phyloP scores from a whole-genome alignment of 2,113 vertebrate genomes.

The Probosciger aterrimus region DNA sequence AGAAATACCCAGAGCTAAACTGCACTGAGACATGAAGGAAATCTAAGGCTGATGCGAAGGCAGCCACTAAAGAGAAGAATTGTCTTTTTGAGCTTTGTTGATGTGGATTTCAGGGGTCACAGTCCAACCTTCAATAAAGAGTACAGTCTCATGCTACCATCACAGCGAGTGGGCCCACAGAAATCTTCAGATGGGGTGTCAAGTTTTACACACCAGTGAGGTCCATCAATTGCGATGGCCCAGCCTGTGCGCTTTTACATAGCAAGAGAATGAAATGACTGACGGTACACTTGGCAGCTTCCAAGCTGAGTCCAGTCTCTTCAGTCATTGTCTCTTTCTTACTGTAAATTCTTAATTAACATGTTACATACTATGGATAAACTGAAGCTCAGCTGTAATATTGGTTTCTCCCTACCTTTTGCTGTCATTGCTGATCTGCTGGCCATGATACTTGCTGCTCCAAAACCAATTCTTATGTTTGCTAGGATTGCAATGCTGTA shows the following conservation, averaged over 20 bases:
- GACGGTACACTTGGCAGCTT: background rate
- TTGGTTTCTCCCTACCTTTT: background rate
- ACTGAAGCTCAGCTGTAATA: background rate
- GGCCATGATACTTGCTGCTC: background rate
- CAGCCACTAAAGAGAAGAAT: background rate
- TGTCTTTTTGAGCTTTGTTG: background rate
- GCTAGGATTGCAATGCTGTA: background rate
- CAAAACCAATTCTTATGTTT: background rate
- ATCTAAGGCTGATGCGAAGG: background rate
- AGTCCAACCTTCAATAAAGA: background rate
- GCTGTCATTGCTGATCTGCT: background rate
- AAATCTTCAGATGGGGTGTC: background rate
- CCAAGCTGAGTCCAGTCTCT: background rate
- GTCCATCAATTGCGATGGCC: rapidly evolving
- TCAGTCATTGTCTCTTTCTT: background rate
- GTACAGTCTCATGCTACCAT: rapidly evolving
- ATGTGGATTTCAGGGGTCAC: background rate
- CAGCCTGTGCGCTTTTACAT: background rate
- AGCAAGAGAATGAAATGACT: background rate
- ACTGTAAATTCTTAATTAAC: background rate
- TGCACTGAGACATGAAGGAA: background rate
- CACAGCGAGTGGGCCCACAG: rapidly evolving
- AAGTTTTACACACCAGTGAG: background rate
- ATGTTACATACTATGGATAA: background rate
- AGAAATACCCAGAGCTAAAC: background rate